A percentile compares a stretch with the other conserved stretches of the same genome.
These are phyloP conservation scores for Drosophila robusta DNA, from an alignment of 2,888 invertebrate species.

Conservation along the genomic window DNA sequence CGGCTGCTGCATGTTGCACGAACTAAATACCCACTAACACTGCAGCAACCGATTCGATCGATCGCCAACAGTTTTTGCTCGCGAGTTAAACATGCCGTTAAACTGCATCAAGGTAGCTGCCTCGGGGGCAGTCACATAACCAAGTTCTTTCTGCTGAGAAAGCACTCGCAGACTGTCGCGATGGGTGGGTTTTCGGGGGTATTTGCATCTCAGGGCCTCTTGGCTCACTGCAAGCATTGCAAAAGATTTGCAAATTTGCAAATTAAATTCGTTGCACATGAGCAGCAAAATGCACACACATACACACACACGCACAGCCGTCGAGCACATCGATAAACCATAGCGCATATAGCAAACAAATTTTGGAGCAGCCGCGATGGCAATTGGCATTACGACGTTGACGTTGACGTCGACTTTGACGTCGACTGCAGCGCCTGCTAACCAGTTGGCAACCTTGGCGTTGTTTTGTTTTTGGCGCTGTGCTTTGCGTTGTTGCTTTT, in stretches of 20 bases:
- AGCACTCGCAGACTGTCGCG: conserved; percentile 26
- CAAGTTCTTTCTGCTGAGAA: conserved; percentile 57
- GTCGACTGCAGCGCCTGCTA: conserved; percentile 49
- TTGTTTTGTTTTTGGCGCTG: conserved; percentile 63
- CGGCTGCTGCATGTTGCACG: conserved; percentile 67
- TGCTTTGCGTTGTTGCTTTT: conserved; percentile 44
- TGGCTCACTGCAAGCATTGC: conserved; percentile 66
- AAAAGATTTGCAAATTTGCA: conserved; percentile 73
- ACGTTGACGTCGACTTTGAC: conserved; percentile 31
- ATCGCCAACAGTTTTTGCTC: conserved; percentile 12
- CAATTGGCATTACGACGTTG: conserved; percentile 72
- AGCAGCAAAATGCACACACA: conserved; percentile 22
- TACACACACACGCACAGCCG: neutral
- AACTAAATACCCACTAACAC: conserved; percentile 75
- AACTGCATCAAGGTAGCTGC: conserved; percentile 48
- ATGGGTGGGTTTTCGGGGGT: neutral
- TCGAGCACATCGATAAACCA: conserved; percentile 48
- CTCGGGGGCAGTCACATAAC: conserved; percentile 12
- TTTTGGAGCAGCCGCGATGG: conserved; percentile 57
- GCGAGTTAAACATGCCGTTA: conserved; percentile 50
- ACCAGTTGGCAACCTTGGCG: conserved; percentile 77
- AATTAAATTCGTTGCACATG: conserved; percentile 58
- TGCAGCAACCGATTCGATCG: conserved; percentile 17
- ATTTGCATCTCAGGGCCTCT: conserved; percentile 62
- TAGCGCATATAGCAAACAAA: conserved; percentile 54